Evolutionary conservation across 53 echinoderm and acorn worm species (phyloP).

Genomic region (Patiria pectinifera): DNA sequence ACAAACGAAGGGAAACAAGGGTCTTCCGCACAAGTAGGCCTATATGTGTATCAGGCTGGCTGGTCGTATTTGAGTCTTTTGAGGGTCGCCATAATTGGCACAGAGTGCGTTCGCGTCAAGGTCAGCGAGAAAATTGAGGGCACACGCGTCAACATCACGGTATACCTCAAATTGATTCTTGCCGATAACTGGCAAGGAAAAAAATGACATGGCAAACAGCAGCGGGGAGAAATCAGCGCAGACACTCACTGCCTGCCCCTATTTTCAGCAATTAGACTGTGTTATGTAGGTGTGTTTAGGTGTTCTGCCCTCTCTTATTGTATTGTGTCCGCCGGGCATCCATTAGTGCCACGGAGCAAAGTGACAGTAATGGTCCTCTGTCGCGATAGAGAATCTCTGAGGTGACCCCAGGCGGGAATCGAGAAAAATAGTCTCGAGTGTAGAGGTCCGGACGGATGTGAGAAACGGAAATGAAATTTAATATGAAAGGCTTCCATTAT

Average conservation of each 20-base stretch:
- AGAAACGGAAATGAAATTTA: neutral
- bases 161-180: neutral
- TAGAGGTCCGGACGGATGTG: neutral
- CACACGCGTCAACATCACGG: neutral
- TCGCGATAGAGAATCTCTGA: neutral
- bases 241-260: neutral
- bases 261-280: slow-evolving; percentile 34
- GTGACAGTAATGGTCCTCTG: neutral
- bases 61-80: neutral
- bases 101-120: neutral
- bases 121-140: neutral
- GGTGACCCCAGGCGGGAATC: neutral
- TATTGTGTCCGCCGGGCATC: slow-evolving; percentile 10
- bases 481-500: neutral
- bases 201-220: slow-evolving; percentile 4
- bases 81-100: neutral
- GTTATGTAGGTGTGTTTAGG: slow-evolving; percentile 26
- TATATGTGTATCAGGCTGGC: no score
- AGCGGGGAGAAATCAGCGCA: neutral
- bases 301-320: neutral
- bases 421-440: neutral
- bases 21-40: no score
- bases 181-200: neutral
- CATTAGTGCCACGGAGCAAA: slow-evolving; percentile 50
- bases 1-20: no score